phyloP scores from a whole-genome alignment of 1,140 invertebrate species.

The Eriosoma lanigerum region DNA sequence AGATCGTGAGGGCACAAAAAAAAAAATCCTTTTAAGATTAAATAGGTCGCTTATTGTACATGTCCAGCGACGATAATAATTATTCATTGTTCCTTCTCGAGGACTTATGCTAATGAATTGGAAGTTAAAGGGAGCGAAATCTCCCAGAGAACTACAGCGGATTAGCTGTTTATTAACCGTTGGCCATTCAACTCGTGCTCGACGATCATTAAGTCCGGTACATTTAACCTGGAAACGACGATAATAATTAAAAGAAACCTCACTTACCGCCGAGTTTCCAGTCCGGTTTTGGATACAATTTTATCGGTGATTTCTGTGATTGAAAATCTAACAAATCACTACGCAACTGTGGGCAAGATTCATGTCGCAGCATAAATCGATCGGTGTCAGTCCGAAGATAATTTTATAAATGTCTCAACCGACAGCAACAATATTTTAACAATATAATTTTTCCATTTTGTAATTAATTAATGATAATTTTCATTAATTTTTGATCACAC shows the following conservation, averaged over 20 bases:
- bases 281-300: background rate
- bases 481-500: no score
- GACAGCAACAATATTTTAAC: no score
- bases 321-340: constrained; percentile 21
- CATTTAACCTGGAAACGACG: constrained; percentile 35
- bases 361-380: background rate
- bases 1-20: no score
- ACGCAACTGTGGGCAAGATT: no score
- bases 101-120: constrained; percentile 46
- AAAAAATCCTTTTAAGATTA: no score
- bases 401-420: background rate
- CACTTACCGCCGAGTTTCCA: no score
- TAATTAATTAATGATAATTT: no score
- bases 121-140: constrained; percentile 15
- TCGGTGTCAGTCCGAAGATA: background rate
- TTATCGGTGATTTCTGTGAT: background rate
- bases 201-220: constrained; percentile 12
- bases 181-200: constrained; percentile 16
- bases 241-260: constrained; percentile 46
- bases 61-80: background rate
- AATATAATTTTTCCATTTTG: no score
- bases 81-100: background rate
- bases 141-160: background rate
- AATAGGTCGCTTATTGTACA: no score
- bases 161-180: constrained; percentile 35